A percentile compares a stretch with the other conserved stretches of the same genome.
These are phyloP conservation scores for Astyanax mexicanus DNA, from an alignment of 2,797 vertebrate species.

Conservation along the genomic window DNA sequence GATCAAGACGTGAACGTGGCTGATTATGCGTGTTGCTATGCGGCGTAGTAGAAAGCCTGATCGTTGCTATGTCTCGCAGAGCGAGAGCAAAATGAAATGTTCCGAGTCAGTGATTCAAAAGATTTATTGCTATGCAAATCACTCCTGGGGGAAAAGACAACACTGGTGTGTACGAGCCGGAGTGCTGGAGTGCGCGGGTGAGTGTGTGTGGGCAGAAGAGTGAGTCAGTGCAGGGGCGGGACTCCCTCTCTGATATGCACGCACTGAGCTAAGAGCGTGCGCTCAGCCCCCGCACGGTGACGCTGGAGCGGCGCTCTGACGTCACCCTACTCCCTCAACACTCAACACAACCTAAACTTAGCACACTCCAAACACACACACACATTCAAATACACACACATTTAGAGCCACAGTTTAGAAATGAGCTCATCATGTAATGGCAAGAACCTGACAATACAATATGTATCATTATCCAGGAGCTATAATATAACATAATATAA, in stretches of 20 bases:
- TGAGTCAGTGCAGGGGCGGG: slow-evolving; percentile 56
- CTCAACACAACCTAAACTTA: neutral
- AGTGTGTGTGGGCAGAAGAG: neutral
- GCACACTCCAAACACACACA: too few relatives aligned
- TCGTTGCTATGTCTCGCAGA: slow-evolving; percentile 20
- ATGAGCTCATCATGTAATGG: too few relatives aligned
- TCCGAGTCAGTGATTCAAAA: slow-evolving; percentile 47
- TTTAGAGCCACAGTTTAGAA: neutral
- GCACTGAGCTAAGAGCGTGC: slow-evolving; percentile 21
- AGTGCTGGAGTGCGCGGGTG: neutral
- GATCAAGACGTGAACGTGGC: neutral
- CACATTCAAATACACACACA: too few relatives aligned
- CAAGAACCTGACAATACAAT: too few relatives aligned
- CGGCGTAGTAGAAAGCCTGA: slow-evolving; percentile 28
- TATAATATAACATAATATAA: too few relatives aligned
- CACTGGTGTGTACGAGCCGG: neutral
- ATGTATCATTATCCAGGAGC: too few relatives aligned
- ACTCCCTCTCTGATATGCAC: slow-evolving; percentile 37
- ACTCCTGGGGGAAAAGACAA: slow-evolving; percentile 34
- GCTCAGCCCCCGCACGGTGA: slow-evolving; percentile 30
- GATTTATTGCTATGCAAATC: slow-evolving; percentile 60
- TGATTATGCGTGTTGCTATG: slow-evolving; percentile 52
- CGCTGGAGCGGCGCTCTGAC: slow-evolving; percentile 15
- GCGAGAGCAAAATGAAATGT: slow-evolving; percentile 46
- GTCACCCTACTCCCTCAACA: slow-evolving; percentile 17